Evolutionary conservation across 1,140 invertebrate species (phyloP).

Genomic region (Paralvinella palmiformis): DNA sequence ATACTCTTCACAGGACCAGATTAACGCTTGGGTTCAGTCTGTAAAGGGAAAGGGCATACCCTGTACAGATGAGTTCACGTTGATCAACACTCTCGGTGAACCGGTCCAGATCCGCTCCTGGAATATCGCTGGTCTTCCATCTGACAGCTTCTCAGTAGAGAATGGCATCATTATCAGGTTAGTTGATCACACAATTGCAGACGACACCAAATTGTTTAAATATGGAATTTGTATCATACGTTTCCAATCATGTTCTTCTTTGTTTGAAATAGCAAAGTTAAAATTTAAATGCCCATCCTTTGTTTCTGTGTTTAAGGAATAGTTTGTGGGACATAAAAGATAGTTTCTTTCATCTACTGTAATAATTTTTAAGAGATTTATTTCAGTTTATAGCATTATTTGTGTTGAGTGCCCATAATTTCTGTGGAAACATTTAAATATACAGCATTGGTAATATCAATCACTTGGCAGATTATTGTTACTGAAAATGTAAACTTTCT

Average conservation of each 20-base stretch:
- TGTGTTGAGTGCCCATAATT: no score
- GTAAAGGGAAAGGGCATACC: constrained; percentile 40
- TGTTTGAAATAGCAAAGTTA: no score
- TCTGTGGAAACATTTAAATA: no score
- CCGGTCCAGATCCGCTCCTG: constrained; percentile 49
- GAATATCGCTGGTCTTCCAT: constrained; percentile 50
- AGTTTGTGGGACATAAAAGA: not conserved
- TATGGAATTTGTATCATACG: no score
- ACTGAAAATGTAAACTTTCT: no score
- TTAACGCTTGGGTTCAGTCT: constrained; percentile 38
- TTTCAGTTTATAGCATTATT: not conserved
- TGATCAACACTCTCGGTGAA: constrained; percentile 47
- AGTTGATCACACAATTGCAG: no score
- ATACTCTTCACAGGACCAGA: constrained; percentile 45
- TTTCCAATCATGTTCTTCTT: no score
- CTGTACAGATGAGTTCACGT: constrained; percentile 45
- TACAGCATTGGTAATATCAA: no score
- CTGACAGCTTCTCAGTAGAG: constrained; percentile 50
- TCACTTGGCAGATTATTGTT: no score
- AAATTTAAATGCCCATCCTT: no score
- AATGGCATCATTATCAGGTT: constrained; percentile 40
- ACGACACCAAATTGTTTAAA: no score
- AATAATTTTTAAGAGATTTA: not conserved
- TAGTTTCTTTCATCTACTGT: not conserved
- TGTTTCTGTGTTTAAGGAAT: no score